These are phyloP conservation scores for Sphecodes monilicornis DNA, from an alignment of 2,888 invertebrate genomes.

Conservation along the genomic window DNA sequence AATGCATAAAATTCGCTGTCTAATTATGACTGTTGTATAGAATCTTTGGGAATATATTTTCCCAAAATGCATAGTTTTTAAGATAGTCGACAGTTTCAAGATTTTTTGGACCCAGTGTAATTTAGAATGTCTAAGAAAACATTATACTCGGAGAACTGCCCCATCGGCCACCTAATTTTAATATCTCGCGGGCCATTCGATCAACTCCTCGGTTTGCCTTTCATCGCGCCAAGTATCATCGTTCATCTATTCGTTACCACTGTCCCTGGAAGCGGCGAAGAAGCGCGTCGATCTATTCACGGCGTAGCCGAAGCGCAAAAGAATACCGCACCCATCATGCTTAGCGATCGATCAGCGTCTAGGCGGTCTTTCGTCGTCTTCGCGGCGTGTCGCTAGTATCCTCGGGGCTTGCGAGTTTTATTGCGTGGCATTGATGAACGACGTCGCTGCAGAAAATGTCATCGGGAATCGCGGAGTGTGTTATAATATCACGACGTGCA, in stretches of 20 bases:
- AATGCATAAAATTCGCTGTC: no score
- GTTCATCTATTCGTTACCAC: background rate
- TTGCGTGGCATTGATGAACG: conserved; percentile 66
- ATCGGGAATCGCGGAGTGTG: conserved; percentile 31
- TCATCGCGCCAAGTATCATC: conserved; percentile 16
- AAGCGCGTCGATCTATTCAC: background rate
- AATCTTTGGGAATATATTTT: no score
- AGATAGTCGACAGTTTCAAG: no score
- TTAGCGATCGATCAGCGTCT: conserved; percentile 34
- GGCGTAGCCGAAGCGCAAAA: background rate
- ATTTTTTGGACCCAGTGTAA: background rate
- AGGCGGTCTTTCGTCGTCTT: background rate
- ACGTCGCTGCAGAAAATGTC: conserved; percentile 39
- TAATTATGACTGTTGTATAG: no score
- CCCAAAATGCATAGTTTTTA: no score
- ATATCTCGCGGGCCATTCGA: background rate
- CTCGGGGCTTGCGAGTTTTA: conserved; percentile 45
- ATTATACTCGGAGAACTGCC: background rate
- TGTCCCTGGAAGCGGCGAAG: background rate
- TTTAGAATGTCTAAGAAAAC: background rate
- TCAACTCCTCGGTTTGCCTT: background rate
- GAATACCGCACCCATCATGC: conserved; percentile 5
- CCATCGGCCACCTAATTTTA: background rate
- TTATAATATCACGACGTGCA: conserved; percentile 39
- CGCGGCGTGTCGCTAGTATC: background rate